Percentiles rank a stretch among this genome's conserved stretches.
These are phyloP conservation scores for Parazoanthus darwini DNA, from an alignment of 92 coral and sea anemone species.

Conservation along the genomic window DNA sequence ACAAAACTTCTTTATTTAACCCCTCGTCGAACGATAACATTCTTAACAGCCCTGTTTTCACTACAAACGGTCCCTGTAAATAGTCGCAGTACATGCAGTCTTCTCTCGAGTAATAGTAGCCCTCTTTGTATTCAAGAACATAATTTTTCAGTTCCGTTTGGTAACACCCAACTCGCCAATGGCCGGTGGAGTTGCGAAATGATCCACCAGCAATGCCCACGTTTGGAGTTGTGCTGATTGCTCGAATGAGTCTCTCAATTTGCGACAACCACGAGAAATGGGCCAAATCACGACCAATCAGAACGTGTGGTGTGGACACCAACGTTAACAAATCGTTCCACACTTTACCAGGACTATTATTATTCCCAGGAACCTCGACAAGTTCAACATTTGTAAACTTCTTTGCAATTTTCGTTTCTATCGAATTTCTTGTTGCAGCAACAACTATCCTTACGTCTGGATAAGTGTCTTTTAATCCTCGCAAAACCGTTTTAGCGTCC, in stretches of 20 bases:
- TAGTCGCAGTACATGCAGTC: no score
- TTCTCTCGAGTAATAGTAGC: no score
- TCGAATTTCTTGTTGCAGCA: conserved; percentile 30
- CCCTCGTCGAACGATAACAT: no score
- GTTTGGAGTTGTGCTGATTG: conserved; percentile 55
- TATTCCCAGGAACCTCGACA: background rate
- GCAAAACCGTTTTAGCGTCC: conserved; percentile 42
- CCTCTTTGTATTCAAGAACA: no score
- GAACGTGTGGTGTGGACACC: conserved; percentile 53
- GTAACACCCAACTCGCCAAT: conserved; percentile 64
- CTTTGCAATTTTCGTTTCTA: background rate
- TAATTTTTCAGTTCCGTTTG: conserved; percentile 56
- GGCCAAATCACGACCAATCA: conserved; percentile 52
- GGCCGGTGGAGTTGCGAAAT: conserved; percentile 56
- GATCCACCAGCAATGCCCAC: conserved; percentile 63
- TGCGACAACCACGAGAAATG: conserved; percentile 60
- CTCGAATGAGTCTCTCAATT: conserved; percentile 58
- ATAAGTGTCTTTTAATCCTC: conserved; percentile 46
- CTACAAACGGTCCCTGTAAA: no score
- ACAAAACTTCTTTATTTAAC: no score
- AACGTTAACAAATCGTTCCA: conserved; percentile 48
- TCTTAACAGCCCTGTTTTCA: no score
- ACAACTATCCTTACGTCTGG: conserved; percentile 46
- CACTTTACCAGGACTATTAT: conserved; percentile 16
- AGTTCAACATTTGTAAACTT: conserved; percentile 34